phyloP scores from a whole-genome alignment of 2,797 vertebrate genomes.

The Leptodactylus fallax region DNA sequence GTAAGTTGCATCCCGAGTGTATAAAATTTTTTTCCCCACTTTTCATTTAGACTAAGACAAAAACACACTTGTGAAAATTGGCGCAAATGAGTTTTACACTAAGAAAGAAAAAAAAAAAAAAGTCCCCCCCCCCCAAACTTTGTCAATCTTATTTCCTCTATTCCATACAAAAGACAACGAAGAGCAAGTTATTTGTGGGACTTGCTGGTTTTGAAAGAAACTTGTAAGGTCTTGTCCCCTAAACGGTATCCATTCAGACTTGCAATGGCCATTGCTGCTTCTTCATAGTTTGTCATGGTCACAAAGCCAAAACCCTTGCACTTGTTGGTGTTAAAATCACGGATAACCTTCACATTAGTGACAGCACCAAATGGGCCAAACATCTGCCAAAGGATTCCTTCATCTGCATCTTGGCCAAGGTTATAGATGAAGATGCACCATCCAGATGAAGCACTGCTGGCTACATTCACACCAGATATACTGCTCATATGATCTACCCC shows the following conservation, averaged over 20 bases:
- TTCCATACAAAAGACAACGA: slow-evolving; percentile 80
- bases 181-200: slow-evolving; percentile 94
- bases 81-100: slow-evolving; percentile 86
- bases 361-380: slow-evolving; percentile 97
- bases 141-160: slow-evolving; percentile 81
- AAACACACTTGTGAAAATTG: slow-evolving; percentile 87
- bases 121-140: slow-evolving; percentile 74
- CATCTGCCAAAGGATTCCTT: slow-evolving; percentile 99
- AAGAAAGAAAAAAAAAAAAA: slow-evolving; percentile 72
- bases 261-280: slow-evolving; percentile 98
- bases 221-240: slow-evolving; percentile 98
- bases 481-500: slow-evolving; percentile 96
- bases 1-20: slow-evolving; percentile 84
- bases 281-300: slow-evolving; percentile 99
- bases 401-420: slow-evolving; percentile 95
- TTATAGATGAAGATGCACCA: slow-evolving; percentile 99
- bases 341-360: slow-evolving; percentile 99
- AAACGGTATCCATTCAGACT: slow-evolving; percentile 98
- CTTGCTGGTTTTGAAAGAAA: slow-evolving; percentile 99
- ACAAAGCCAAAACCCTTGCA: slow-evolving; percentile 99
- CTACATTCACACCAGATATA: slow-evolving; percentile 89
- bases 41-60: slow-evolving; percentile 86
- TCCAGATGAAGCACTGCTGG: slow-evolving; percentile 89
- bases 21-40: slow-evolving; percentile 77
- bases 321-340: slow-evolving; percentile 99